A percentile compares a stretch with the other conserved stretches of the same genome.
These are phyloP conservation scores for Raja brachyura DNA, from an alignment of 2,113 vertebrate species.

Conservation along the genomic window DNA sequence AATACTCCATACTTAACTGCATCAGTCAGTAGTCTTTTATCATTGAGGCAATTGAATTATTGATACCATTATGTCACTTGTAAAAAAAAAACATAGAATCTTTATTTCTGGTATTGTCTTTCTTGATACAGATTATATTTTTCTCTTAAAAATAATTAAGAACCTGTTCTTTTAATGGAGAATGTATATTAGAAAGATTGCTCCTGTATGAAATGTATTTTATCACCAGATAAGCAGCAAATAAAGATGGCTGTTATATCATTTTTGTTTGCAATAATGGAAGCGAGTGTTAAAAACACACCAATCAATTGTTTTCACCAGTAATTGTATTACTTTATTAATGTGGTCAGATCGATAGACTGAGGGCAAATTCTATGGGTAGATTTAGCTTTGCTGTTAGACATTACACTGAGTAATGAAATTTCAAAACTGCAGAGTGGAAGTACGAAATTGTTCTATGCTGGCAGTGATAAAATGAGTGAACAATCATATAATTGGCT, in stretches of 20 bases:
- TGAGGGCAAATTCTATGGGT: not conserved
- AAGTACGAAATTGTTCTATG: not conserved
- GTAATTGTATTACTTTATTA: not conserved
- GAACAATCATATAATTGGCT: not conserved
- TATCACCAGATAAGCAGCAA: constrained; percentile 36
- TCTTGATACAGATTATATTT: constrained; percentile 39
- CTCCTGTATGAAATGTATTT: constrained; percentile 39
- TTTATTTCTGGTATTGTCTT: constrained; percentile 37
- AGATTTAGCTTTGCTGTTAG: not conserved
- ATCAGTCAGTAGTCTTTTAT: constrained; percentile 27
- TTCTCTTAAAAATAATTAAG: constrained; percentile 35
- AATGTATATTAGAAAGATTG: constrained; percentile 34
- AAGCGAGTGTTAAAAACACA: not conserved
- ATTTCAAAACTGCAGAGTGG: not conserved
- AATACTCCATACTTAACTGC: constrained; percentile 32
- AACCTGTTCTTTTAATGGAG: constrained; percentile 35
- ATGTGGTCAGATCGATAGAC: not conserved
- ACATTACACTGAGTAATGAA: not conserved
- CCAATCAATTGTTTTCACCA: not conserved
- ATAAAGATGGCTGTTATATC: constrained; percentile 38
- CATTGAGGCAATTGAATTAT: constrained; percentile 31
- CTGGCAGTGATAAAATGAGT: not conserved
- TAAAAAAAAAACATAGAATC: constrained; percentile 36
- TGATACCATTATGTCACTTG: constrained; percentile 16
- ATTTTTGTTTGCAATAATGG: constrained; percentile 23